Conservation (phyloP, 2,113 vertebrate genomes). For the Podarcis cretensis region DNA sequence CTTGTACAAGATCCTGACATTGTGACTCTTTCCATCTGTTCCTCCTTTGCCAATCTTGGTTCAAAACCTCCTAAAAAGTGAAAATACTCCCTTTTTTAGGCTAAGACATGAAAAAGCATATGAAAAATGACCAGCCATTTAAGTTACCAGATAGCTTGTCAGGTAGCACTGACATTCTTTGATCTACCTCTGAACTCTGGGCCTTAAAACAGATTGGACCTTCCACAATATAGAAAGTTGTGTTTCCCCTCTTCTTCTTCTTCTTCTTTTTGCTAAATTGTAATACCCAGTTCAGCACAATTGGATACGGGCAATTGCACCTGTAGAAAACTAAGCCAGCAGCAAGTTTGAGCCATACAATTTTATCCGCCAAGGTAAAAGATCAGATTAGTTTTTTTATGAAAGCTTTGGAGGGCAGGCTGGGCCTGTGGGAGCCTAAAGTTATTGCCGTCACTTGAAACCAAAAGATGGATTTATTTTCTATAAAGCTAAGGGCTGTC, state of each 20-base stretch:
- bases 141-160: not conserved
- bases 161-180: accelerated
- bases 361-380: conserved; percentile 1
- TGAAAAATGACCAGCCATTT: not conserved
- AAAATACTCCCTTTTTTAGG: not conserved
- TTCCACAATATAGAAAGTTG: not conserved
- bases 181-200: not conserved
- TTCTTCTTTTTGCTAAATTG: not conserved
- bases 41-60: not conserved
- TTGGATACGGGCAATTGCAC: not conserved
- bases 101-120: not conserved
- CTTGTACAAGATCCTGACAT: not conserved
- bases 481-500: not conserved
- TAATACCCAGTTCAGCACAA: conserved; percentile 4
- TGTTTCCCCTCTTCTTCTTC: accelerated
- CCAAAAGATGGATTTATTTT: conserved; percentile 3
- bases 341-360: not conserved
- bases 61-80: not conserved
- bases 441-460: not conserved
- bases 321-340: not conserved
- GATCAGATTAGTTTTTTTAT: conserved; percentile 28
- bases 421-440: not conserved
- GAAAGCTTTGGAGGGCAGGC: not conserved
- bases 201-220: not conserved
- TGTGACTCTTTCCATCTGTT: not conserved